Evolutionary conservation across 2,113 vertebrate species (phyloP).

Genomic region (Myocastor coypus): DNA sequence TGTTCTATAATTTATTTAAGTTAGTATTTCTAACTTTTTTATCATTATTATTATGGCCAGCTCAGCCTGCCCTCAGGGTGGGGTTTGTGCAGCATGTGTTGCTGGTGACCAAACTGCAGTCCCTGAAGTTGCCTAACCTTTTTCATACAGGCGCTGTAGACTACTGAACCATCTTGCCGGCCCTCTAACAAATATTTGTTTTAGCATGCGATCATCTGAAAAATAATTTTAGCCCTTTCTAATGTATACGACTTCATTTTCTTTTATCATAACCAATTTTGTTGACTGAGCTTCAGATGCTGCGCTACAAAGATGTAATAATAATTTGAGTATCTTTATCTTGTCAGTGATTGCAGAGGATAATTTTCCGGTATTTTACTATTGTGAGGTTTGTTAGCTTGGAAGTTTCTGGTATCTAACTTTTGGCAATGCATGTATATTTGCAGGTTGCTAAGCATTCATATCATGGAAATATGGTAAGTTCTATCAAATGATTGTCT

Average conservation of each 20-base stretch:
- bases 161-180: too few species aligned
- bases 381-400: neutral
- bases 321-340: neutral
- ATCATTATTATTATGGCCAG: too few species aligned
- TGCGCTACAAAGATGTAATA: neutral
- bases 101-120: too few species aligned
- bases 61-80: too few species aligned
- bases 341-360: neutral
- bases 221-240: neutral
- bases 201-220: neutral
- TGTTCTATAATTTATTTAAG: neutral
- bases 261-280: neutral
- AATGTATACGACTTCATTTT: neutral
- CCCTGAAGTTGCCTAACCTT: too few species aligned
- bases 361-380: neutral
- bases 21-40: too few species aligned
- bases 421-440: neutral
- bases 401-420: neutral
- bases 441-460: neutral
- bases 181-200: neutral
- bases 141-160: too few species aligned
- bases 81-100: too few species aligned
- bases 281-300: neutral
- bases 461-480: neutral
- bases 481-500: neutral